These are phyloP conservation scores for Bos indicus DNA, from an alignment of 2,113 vertebrate genomes.

Conservation along the genomic window DNA sequence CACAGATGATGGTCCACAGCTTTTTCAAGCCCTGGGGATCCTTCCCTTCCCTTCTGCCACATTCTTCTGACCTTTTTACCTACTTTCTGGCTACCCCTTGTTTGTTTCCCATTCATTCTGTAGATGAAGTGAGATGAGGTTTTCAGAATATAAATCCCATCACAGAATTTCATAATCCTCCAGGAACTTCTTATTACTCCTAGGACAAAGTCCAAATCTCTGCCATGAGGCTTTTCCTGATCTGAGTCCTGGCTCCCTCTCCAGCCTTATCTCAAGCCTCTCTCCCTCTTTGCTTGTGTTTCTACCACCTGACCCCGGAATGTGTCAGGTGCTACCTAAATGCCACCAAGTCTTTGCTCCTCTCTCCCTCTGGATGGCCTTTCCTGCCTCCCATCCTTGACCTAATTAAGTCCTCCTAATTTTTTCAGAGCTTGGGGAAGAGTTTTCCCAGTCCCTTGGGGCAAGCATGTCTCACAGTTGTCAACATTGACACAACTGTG, in stretches of 20 bases:
- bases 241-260: not conserved
- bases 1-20: not conserved
- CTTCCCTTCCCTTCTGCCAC: not conserved
- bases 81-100: not conserved
- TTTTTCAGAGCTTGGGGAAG: not conserved
- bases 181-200: not conserved
- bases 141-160: not conserved
- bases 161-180: not conserved
- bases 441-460: not conserved
- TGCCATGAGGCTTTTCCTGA: not conserved
- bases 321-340: not conserved
- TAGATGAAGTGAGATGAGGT: not conserved
- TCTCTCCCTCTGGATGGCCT: not conserved
- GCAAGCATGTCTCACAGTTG: not conserved
- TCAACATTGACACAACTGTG: not conserved
- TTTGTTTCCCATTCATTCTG: not conserved
- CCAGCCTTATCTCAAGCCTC: not conserved
- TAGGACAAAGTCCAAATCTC: not conserved
- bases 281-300: not conserved
- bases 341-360: not conserved
- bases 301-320: not conserved
- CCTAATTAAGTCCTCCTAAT: not conserved
- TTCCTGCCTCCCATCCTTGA: not conserved
- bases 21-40: not conserved
- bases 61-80: not conserved